Percentiles rank a stretch among this genome's conserved stretches.
These are phyloP conservation scores for Archilochus colubris DNA, from an alignment of 2,113 vertebrate genomes.

Conservation along the genomic window DNA sequence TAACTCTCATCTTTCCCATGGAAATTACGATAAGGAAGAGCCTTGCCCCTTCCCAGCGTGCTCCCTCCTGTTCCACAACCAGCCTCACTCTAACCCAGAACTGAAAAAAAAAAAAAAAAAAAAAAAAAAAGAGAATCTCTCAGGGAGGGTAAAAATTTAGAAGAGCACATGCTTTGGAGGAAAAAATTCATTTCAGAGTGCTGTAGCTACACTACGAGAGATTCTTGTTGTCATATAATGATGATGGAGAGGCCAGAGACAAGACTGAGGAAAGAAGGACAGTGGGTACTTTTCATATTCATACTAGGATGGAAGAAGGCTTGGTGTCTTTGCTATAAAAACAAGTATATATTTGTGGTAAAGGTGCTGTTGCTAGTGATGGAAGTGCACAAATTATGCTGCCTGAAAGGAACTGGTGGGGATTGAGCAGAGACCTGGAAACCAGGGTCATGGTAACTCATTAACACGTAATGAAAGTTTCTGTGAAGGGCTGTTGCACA, in stretches of 20 bases:
- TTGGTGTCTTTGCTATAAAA: not conserved
- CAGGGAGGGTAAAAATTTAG: not conserved
- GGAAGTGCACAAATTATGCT: not conserved
- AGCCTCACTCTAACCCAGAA: not conserved
- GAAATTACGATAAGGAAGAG: not conserved
- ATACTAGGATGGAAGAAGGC: not conserved
- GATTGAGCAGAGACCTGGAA: not conserved
- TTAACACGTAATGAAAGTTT: fast-evolving
- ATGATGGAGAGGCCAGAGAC: not conserved
- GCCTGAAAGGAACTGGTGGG: not conserved
- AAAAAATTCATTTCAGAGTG: not conserved
- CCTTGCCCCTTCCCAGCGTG: not conserved
- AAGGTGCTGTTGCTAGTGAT: not conserved
- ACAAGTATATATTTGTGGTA: not conserved
- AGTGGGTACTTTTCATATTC: not conserved
- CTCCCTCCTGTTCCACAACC: not conserved
- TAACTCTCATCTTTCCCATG: not conserved
- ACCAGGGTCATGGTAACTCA: not conserved
- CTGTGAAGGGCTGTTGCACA: not conserved
- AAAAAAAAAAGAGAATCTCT: not conserved
- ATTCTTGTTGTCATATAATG: not conserved
- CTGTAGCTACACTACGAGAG: not conserved
- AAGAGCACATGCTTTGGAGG: not conserved
- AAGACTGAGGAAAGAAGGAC: not conserved
- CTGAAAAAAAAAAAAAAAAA: not conserved